Conservation (phyloP, 2,888 invertebrate genomes). For the Muscina levida region DNA sequence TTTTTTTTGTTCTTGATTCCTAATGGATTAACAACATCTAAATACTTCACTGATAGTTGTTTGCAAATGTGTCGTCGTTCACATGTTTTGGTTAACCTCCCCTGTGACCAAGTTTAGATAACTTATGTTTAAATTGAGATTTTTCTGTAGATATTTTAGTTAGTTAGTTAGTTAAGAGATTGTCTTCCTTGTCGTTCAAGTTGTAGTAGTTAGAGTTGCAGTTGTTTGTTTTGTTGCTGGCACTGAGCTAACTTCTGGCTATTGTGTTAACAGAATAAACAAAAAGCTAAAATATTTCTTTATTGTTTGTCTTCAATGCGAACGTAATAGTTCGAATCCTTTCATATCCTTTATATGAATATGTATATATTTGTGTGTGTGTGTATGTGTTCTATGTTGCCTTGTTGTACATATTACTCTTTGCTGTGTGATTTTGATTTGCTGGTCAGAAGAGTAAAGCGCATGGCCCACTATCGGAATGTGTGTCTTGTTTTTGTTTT, state of each 20-base stretch:
- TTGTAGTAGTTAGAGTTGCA: not conserved
- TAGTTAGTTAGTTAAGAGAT: constrained; percentile 3
- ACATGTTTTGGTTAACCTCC: not conserved
- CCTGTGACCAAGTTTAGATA: not conserved
- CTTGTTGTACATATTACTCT: too few relatives aligned
- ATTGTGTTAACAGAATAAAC: constrained; percentile 19
- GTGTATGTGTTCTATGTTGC: not conserved
- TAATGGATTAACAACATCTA: too few relatives aligned
- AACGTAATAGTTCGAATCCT: not conserved
- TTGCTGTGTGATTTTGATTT: not conserved
- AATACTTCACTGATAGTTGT: too few relatives aligned
- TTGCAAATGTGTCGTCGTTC: not conserved
- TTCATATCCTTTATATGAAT: not conserved
- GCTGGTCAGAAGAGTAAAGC: not conserved
- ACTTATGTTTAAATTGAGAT: constrained; percentile 32
- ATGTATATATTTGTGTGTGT: not conserved
- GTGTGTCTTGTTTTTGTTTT: not conserved
- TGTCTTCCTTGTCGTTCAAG: not conserved
- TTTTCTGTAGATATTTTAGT: constrained; percentile 17
- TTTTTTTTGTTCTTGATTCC: too few relatives aligned
- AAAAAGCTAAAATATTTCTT: not conserved
- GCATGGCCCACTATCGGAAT: not conserved
- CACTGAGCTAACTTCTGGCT: constrained; percentile 6
- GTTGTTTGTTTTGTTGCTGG: not conserved
- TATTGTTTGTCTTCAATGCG: constrained; percentile 2